Evolutionary conservation across 2,113 vertebrate genomes (phyloP).

Genomic region (Cettia cetti): DNA sequence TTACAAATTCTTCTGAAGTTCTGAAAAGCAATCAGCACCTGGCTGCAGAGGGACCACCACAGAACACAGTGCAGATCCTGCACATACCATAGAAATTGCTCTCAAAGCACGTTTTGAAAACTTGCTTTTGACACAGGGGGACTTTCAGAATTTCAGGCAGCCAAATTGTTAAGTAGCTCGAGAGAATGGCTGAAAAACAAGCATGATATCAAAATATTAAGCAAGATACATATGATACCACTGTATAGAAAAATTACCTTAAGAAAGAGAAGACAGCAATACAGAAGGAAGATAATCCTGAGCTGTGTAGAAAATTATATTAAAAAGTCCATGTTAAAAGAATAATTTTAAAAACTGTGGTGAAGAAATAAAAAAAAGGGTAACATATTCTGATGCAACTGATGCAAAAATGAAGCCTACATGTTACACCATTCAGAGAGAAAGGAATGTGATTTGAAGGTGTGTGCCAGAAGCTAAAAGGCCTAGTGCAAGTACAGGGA

Average conservation of each 20-base stretch:
- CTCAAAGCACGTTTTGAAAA: not conserved
- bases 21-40: not conserved
- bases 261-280: not conserved
- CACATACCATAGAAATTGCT: not conserved
- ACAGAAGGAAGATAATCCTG: not conserved
- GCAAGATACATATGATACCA: not conserved
- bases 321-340: not conserved
- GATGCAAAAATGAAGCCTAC: not conserved
- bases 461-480: not conserved
- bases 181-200: not conserved
- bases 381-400: not conserved
- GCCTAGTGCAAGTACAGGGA: not conserved
- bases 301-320: not conserved
- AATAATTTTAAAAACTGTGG: not conserved
- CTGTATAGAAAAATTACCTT: not conserved
- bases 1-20: not conserved
- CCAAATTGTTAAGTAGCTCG: not conserved
- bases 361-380: not conserved
- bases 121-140: not conserved
- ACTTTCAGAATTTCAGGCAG: not conserved
- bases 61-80: not conserved
- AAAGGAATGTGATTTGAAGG: not conserved
- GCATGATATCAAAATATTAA: not conserved
- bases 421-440: fast-evolving
- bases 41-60: not conserved